phyloP scores from a whole-genome alignment of 2,113 vertebrate species.

The Colistium nudipinnis region DNA sequence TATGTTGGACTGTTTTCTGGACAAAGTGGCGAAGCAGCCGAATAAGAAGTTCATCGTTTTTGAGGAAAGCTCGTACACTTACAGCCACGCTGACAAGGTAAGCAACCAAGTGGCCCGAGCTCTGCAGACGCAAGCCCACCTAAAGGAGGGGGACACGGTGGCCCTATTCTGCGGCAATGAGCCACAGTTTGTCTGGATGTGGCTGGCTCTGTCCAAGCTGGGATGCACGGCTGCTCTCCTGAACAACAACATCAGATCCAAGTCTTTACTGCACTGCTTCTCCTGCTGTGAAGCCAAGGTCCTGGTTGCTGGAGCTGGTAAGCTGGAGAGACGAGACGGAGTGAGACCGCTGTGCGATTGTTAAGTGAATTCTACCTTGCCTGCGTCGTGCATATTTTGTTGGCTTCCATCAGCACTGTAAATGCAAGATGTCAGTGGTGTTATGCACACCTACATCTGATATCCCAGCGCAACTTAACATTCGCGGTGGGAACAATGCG shows the following conservation, averaged over 20 bases:
- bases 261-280: constrained; percentile 83
- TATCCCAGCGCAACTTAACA: no score
- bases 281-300: constrained; percentile 78
- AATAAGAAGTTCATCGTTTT: constrained; percentile 80
- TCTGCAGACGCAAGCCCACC: constrained; percentile 38
- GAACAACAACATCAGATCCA: constrained; percentile 82
- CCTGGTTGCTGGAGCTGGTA: constrained; percentile 79
- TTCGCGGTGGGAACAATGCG: no score
- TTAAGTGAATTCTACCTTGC: no score
- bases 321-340: no score
- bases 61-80: constrained; percentile 73
- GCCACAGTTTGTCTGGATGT: constrained; percentile 78
- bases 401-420: no score
- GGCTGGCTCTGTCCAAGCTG: constrained; percentile 81
- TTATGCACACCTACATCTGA: no score
- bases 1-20: constrained; percentile 79
- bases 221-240: constrained; percentile 78
- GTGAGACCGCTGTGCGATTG: no score
- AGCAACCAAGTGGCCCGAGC: constrained; percentile 79
- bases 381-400: no score
- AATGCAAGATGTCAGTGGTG: no score
- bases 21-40: constrained; percentile 68
- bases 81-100: constrained; percentile 74
- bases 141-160: constrained; percentile 75
- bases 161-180: constrained; percentile 81